These are phyloP conservation scores for Stenotaenia linearis DNA, from an alignment of 2,888 invertebrate genomes.

Conservation along the genomic window DNA sequence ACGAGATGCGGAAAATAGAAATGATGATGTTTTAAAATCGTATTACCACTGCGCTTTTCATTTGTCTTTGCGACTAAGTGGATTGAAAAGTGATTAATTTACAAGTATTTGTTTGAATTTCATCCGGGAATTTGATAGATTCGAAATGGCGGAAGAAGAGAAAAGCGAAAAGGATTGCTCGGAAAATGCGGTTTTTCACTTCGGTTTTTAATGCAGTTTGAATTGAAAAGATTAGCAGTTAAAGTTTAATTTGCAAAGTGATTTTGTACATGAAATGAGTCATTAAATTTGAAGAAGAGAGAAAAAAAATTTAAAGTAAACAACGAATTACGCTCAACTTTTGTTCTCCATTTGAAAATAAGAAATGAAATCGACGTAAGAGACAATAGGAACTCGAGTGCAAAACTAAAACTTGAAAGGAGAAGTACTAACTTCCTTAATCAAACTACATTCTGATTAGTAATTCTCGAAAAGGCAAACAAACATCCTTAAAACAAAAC, in stretches of 20 bases:
- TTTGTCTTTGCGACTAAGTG: neutral
- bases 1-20: neutral
- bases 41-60: neutral
- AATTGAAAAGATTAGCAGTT: neutral
- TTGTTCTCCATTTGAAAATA: neutral
- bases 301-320: neutral
- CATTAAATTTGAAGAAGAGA: neutral
- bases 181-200: neutral
- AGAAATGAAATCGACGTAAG: neutral
- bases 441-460: neutral
- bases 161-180: neutral
- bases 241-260: neutral
- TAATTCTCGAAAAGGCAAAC: neutral
- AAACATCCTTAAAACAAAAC: neutral
- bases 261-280: neutral
- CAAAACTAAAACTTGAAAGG: neutral
- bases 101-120: neutral
- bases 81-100: neutral
- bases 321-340: neutral
- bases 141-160: neutral
- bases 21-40: neutral
- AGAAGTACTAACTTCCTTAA: slow-evolving; percentile 12
- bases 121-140: neutral
- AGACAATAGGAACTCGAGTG: neutral
- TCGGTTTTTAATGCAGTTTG: neutral